Percentiles rank a stretch among this genome's conserved stretches.
phyloP scores from a whole-genome alignment of 2,888 invertebrate genomes.

The Ischnus inquisitorius region DNA sequence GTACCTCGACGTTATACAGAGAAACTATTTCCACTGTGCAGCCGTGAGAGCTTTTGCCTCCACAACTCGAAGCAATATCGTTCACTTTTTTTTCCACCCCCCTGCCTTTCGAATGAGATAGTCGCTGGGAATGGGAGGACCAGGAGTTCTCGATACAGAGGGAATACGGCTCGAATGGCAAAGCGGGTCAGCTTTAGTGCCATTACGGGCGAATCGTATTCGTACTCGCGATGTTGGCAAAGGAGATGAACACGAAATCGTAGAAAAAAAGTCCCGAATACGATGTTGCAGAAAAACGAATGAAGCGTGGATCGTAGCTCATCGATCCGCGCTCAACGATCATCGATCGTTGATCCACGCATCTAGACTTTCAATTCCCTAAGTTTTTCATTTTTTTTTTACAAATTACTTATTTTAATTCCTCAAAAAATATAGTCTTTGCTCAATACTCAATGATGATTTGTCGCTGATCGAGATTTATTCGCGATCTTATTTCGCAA shows the following conservation, averaged over 20 bases:
- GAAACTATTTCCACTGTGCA: not conserved
- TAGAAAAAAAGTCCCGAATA: conserved; percentile 4
- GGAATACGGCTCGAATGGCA: not conserved
- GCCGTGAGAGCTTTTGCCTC: not conserved
- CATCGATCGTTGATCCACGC: no score
- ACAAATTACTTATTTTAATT: no score
- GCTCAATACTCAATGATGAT: not conserved
- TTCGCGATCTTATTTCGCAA: not conserved
- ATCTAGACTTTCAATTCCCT: no score
- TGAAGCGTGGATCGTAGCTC: not conserved
- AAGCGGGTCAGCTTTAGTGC: conserved; percentile 55
- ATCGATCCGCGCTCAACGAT: no score
- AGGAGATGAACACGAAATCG: conserved; percentile 17
- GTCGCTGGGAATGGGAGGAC: conserved; percentile 39
- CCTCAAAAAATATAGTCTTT: not conserved
- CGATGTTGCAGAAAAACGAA: conserved; percentile 2
- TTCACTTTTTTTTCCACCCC: conserved; percentile 24
- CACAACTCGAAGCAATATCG: not conserved
- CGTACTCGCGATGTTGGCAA: conserved; percentile 7
- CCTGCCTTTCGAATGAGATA: conserved; percentile 30
- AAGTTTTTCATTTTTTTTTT: not conserved
- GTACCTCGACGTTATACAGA: not conserved
- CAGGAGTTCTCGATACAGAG: conserved; percentile 36
- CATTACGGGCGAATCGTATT: conserved; percentile 41
- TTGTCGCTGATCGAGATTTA: not conserved